A percentile compares a stretch with the other conserved stretches of the same genome.
Evolutionary conservation across 2,113 vertebrate genomes (phyloP).

Genomic region (Bubo blakistoni): DNA sequence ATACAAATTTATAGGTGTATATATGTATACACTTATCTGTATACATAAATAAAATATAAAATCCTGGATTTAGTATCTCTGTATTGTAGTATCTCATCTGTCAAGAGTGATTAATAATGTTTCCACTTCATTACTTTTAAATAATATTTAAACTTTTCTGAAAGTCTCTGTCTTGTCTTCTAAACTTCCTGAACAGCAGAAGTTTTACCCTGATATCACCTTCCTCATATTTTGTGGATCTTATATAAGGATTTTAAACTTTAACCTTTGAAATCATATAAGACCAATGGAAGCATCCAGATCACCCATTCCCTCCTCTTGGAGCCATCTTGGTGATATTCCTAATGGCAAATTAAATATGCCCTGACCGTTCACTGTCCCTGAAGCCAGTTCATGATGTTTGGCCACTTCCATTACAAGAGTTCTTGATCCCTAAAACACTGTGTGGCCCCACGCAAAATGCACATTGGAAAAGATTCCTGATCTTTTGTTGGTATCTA

Average conservation of each 20-base stretch:
- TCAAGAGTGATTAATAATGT: neutral
- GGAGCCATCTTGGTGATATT: neutral
- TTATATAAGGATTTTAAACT: neutral
- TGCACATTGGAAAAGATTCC: neutral
- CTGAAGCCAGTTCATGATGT: neutral
- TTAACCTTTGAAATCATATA: neutral
- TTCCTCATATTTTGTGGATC: neutral
- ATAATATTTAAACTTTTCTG: neutral
- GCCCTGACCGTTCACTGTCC: neutral
- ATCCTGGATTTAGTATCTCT: neutral
- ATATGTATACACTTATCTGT: neutral
- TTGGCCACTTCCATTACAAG: neutral
- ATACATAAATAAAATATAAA: neutral
- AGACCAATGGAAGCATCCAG: neutral
- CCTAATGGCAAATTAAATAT: neutral
- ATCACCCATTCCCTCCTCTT: neutral
- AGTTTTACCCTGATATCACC: neutral
- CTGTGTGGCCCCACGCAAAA: neutral
- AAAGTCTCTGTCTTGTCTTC: neutral
- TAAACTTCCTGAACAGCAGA: neutral
- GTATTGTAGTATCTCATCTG: neutral
- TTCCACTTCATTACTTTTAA: neutral
- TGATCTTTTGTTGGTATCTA: accelerated
- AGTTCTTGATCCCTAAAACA: neutral
- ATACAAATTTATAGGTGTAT: neutral